Evolutionary conservation across 1,140 invertebrate species (phyloP), one percentile per base, ranked within the genome.

Genomic region (Acromyrmex echinatior): DNA sequence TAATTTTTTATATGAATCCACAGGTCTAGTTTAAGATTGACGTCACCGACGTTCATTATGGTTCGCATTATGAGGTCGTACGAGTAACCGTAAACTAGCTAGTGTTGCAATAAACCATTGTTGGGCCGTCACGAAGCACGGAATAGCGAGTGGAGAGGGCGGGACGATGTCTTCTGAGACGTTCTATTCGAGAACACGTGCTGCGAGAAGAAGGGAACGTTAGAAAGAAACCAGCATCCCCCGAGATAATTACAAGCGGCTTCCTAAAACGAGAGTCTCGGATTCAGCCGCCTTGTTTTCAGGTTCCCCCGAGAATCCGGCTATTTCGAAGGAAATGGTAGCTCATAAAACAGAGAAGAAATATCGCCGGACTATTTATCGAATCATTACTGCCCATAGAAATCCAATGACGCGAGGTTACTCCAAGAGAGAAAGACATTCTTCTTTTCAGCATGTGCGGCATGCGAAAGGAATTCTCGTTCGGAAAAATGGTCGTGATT

Each of bases 381-480:
- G 88, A 90, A 87, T 90, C 88, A 90, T 90, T 90, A 90, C 80
- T 90, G 86, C 84, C 76, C 86, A 86, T 90, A 90, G 89, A 56
- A 80, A 80, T 71, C 76, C 65, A 88, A 90, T 86, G 89, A 60
- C 56, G 79, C 49, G 66, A 21, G 28, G 60, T 60, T 84, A 84
- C 58, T 68, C 53, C 70, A 39, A 66, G 74, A 58, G 56, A 87
- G 73, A 74, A 63, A 62, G 53, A 79, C 28, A 45, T 62, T 35
- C 35, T 21, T 58, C 39, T 21, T 63, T 28, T 12, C 28, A 65
- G 60, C 66, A 58, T 76, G 73, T 66, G 51, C n/a, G 77, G 60
- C 70, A 86, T 51, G 70, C 49, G 62, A 70, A 56, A 77, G 60
- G 84, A 90, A 77, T 71, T 86, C 62, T 35, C 76, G 53, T 68